Evolutionary conservation across 92 coral and sea anemone genomes (phyloP).

Genomic region (Metridium senile): DNA sequence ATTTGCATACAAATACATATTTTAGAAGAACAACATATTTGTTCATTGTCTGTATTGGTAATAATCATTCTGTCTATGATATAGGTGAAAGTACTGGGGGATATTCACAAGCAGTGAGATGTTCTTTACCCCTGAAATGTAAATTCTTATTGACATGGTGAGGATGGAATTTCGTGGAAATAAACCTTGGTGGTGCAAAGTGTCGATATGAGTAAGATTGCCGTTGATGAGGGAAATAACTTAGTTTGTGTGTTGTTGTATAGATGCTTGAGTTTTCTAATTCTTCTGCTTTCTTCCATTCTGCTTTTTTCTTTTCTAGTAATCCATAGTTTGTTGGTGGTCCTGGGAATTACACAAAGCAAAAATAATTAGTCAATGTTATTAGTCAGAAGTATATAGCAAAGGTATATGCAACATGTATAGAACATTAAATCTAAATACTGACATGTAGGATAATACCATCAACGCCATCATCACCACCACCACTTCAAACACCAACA

Average conservation of each 20-base stretch:
- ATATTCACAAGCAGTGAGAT: slow-evolving; percentile 75
- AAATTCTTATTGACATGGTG: slow-evolving; percentile 86
- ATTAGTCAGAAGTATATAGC: background rate
- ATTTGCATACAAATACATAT: no score
- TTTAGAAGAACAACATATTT: no score
- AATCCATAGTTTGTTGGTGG: slow-evolving; percentile 95
- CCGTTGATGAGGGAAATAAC: slow-evolving; percentile 70
- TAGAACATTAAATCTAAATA: no score
- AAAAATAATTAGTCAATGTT: background rate
- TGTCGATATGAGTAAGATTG: slow-evolving; percentile 66
- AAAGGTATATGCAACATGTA: no score
- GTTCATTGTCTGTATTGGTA: no score
- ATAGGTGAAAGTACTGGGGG: slow-evolving; percentile 63
- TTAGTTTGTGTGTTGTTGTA: slow-evolving; percentile 72
- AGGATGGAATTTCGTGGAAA: slow-evolving; percentile 94
- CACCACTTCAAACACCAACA: no score
- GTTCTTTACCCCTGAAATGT: slow-evolving; percentile 67
- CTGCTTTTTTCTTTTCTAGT: slow-evolving; percentile 75
- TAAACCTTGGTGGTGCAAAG: slow-evolving; percentile 70
- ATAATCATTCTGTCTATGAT: background rate
- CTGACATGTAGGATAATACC: no score
- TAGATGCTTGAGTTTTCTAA: slow-evolving; percentile 69
- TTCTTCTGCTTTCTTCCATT: slow-evolving; percentile 92
- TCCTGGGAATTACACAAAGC: slow-evolving; percentile 55
- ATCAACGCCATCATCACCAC: no score